Conservation (phyloP, 2,113 vertebrate genomes). For the Silurus glanis region DNA sequence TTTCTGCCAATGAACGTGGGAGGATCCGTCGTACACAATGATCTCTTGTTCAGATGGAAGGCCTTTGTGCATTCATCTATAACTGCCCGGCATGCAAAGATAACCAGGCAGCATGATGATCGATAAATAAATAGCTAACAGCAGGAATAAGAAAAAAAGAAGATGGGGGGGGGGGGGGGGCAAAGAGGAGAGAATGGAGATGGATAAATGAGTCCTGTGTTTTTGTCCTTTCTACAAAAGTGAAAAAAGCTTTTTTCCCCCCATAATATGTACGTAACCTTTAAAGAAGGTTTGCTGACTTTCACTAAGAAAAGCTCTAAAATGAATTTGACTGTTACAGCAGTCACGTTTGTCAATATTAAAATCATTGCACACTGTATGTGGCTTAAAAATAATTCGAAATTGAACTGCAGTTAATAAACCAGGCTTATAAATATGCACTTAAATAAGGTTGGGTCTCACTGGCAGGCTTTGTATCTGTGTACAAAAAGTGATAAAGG, state of each 20-base stretch:
- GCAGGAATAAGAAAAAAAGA: conserved; percentile 56
- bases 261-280: conserved; percentile 4
- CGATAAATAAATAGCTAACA: conserved; percentile 68
- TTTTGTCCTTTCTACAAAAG: conserved; percentile 14
- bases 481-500: conserved; percentile 32
- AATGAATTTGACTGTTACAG: conserved; percentile 4
- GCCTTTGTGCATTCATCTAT: conserved; percentile 63
- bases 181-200: conserved; percentile 33
- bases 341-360: background rate
- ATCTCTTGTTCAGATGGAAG: conserved; percentile 62
- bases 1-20: conserved; percentile 48
- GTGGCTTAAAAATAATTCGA: background rate
- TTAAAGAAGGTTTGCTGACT: conserved; percentile 11
- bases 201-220: conserved; percentile 40
- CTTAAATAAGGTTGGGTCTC: conserved; percentile 16
- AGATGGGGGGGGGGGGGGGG: conserved; percentile 2
- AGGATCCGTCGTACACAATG: conserved; percentile 55
- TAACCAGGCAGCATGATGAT: conserved; percentile 64
- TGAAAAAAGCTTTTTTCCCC: conserved; percentile 5
- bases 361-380: background rate
- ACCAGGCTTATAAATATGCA: conserved; percentile 24
- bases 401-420: conserved; percentile 24
- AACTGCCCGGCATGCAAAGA: conserved; percentile 63
- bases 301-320: background rate
- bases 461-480: conserved; percentile 35